Conservation (phyloP, 2,113 vertebrate species). For the Indri indri region DNA sequence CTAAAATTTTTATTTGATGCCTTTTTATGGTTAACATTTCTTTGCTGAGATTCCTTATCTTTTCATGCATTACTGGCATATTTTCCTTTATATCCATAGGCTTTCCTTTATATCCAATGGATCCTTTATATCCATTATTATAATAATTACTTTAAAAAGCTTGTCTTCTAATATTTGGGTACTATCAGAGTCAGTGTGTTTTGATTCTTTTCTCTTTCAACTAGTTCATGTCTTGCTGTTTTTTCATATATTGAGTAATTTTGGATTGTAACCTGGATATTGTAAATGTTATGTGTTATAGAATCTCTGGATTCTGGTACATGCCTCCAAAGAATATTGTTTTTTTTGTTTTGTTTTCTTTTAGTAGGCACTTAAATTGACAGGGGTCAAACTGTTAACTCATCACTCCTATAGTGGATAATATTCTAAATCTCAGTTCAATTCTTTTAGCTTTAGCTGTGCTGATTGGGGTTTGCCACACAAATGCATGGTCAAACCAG, state of each 20-base stretch:
- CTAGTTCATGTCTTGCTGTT: background rate
- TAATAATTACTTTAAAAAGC: background rate
- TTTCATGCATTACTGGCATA: background rate
- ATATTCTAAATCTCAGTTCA: background rate
- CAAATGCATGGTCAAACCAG: background rate
- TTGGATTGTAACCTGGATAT: background rate
- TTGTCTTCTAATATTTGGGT: background rate
- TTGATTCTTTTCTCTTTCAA: background rate
- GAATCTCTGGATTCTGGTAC: background rate
- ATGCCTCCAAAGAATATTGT: background rate
- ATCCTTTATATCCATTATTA: background rate
- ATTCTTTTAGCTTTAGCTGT: background rate
- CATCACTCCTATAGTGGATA: background rate
- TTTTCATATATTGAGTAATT: background rate
- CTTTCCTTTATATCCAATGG: background rate
- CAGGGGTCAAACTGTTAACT: background rate
- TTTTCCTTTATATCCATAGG: background rate
- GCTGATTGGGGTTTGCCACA: background rate
- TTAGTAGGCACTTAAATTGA: background rate
- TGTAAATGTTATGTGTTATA: background rate
- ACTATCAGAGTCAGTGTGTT: background rate
- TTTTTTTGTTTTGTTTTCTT: background rate
- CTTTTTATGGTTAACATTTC: background rate
- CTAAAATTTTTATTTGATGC: background rate
- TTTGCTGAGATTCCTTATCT: background rate